Evolutionary conservation across 2,888 invertebrate genomes (phyloP), one percentile per base, ranked within the genome.

Genomic region (Nemapogon koenigi): DNA sequence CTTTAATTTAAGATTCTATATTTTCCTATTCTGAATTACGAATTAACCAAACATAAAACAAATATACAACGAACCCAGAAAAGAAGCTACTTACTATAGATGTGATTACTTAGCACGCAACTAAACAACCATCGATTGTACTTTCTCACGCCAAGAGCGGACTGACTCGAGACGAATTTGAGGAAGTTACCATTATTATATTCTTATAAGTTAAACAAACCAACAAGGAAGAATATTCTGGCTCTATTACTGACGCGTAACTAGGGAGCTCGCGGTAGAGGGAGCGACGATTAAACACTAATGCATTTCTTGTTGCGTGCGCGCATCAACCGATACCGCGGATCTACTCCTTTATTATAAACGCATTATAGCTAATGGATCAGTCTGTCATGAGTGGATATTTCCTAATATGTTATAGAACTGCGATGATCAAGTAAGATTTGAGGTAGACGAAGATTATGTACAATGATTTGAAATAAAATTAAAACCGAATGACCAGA

Each of bases 161-260:
- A 66, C 62, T 69, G 68, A 69, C 13, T 60, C 51, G 59, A 63
- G 54, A 67, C 62, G 65, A 69, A 67, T 64, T 68, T 68, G 62
- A 66, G 66, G 72, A 73, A 72, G 68, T 68, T 52, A 46, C 57
- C 52, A 53, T 65, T 59, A 72, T 72, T 72, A 72, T 69, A 59
- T 62, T 58, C 59, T 64, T 56, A 54, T 55, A 62, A 67, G 53
- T 62, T 62, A 72, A 57, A 63, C 65, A 69, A 68, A 68, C 58
- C 63, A 53, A 56, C 53, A 53, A 32, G 51, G 55, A 54, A 50
- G 48, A 53, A 49, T 49, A 41, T 39, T 32, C 16, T 16, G 35
- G 35, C 14, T 41, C 36, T 32, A 38, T 38, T 38, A 29, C 38
- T 22, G 25, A 14, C 38, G 52, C 54, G 66, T 65, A 68, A 69